Evolutionary conservation across 2,888 invertebrate genomes (phyloP).

Genomic region (Pristionchus mayeri): DNA sequence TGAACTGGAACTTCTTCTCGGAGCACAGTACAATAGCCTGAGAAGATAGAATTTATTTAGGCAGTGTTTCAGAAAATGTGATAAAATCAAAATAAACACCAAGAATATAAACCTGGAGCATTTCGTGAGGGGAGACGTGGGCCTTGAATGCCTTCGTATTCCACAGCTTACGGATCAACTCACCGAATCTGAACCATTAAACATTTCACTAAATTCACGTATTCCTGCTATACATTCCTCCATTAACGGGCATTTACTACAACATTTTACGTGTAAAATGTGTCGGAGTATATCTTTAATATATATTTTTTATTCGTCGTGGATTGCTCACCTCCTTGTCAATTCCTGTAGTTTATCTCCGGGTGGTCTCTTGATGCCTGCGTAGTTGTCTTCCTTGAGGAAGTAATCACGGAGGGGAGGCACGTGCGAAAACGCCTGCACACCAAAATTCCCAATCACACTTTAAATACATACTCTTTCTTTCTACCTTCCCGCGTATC

Average conservation of each 20-base stretch:
- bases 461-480: not conserved
- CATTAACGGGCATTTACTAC: too few species aligned
- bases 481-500: not conserved
- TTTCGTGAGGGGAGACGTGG: slow-evolving; percentile 99
- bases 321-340: slow-evolving; percentile 83
- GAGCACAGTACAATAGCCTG: slow-evolving; percentile 85
- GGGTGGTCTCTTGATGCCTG: slow-evolving; percentile 88
- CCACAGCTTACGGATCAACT: slow-evolving; percentile 88
- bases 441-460: too few species aligned
- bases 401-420: slow-evolving; percentile 94
- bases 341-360: slow-evolving; percentile 93
- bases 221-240: too few species aligned
- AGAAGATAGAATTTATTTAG: not conserved
- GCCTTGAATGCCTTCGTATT: slow-evolving; percentile 99
- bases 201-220: too few species aligned
- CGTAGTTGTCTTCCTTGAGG: slow-evolving; percentile 91
- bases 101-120: slow-evolving; percentile 85
- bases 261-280: too few species aligned
- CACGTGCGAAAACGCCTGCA: slow-evolving; percentile 93
- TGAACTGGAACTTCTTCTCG: slow-evolving; percentile 99
- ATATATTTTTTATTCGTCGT: too few species aligned
- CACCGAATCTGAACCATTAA: slow-evolving; percentile 60
- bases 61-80: not conserved
- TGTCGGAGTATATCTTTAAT: too few species aligned
- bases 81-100: not conserved